Base-by-base conservation (phyloP, 2,113 vertebrate genomes). In the Xiphias gladius region DNA sequence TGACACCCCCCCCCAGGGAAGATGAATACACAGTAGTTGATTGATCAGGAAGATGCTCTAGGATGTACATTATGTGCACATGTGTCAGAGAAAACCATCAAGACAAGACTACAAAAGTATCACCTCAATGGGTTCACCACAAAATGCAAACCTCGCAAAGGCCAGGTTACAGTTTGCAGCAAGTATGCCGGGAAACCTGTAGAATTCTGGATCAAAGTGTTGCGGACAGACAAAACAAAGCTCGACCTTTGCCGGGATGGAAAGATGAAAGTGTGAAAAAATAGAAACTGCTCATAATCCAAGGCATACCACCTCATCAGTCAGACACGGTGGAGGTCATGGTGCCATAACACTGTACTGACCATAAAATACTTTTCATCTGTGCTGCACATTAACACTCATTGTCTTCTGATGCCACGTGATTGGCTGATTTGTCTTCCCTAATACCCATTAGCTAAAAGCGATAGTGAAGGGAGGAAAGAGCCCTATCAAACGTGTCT, bases 101-200 rank as follows among this genome's bases (percentile, higher is more conserved):
- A 26, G 6, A 48, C 28, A 65, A 50, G 39, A 35, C 20, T 57
- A 57, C 7, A 22, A 7, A 37, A 75, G 28, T 26, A 20, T 43
- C 50, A 71, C 17, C 61, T 55, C 28, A 50, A 22, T 19, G 35
- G 35, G 46, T 71, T 80, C 22, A 72, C 46, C 71, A 68, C 37
- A 58, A 62, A 50, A 73, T n/a, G 32, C 11, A 73, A 73, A 76
- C 28, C 58, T 68, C 52, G 41, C n/a, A 73, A 43, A n/a, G 43
- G 11, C 12, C 63, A 24, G 22, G 72, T 66, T 79, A 32, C 46
- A 66, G 48, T 41, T 26, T 71, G 62, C 24, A 16, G 22, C 20
- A 32, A 5, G 58, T 22, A 28, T 11, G 41, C 37, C n/a, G 58
- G 48, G 57, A 81, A 59, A 73, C 35, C 24, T 54, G 52, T 4